These are phyloP conservation scores for Sweltsa coloradensis DNA, from an alignment of 1,140 invertebrate species.

Conservation along the genomic window DNA sequence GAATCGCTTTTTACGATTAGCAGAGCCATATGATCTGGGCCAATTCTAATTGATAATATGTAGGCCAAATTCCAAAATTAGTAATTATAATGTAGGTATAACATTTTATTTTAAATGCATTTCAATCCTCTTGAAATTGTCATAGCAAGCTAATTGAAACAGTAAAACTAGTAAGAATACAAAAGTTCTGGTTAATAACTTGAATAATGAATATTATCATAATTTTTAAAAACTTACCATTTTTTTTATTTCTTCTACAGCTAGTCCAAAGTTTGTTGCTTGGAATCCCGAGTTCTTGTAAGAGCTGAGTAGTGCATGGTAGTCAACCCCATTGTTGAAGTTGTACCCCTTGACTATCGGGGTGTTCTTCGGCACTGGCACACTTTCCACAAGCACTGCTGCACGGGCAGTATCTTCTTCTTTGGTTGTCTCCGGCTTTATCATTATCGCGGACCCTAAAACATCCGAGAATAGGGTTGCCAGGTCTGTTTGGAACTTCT, in stretches of 20 bases:
- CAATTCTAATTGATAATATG: no score
- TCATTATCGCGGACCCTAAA: no score
- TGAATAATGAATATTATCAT: background rate
- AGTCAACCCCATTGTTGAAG: slow-evolving; percentile 86
- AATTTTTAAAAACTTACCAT: slow-evolving; percentile 51
- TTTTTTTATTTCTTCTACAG: slow-evolving; percentile 81
- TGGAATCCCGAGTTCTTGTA: slow-evolving; percentile 86
- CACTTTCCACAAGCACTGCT: slow-evolving; percentile 53
- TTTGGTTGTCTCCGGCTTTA: no score
- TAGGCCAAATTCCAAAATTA: no score
- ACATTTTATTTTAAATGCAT: no score
- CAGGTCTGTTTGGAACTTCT: no score
- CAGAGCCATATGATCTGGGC: no score
- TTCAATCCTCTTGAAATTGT: slow-evolving; percentile 1
- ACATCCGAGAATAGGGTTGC: no score
- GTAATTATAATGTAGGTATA: no score
- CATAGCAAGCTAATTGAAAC: slow-evolving; percentile 3
- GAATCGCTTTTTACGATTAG: no score
- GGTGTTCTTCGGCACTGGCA: slow-evolving; percentile 43
- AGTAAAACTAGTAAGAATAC: no score
- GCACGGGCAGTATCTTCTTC: no score
- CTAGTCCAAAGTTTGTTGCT: slow-evolving; percentile 87
- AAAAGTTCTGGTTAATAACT: background rate
- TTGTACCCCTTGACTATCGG: slow-evolving; percentile 69
- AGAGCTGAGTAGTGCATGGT: slow-evolving; percentile 67